Evolutionary conservation across 2,888 invertebrate species (phyloP), one percentile per base, ranked within the genome.

Genomic region (Drosophila affinis): DNA sequence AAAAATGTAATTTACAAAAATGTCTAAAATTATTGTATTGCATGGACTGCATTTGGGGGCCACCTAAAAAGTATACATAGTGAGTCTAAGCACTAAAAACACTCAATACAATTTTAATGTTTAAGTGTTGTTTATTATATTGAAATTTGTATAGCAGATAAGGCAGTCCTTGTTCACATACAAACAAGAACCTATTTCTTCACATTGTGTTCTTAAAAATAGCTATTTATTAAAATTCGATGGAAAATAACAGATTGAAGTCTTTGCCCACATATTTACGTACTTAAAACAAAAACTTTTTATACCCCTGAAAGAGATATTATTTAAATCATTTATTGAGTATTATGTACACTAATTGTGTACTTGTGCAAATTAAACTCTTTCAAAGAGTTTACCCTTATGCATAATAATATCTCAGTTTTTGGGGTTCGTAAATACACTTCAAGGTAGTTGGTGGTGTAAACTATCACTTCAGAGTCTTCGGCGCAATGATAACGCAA

Each of bases 371-470:
- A 7, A 27, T 27, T 9, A 27, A 27, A 39, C 39, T 39, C 39
- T 39, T 14, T 39, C 2, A 39, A 39, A 14, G 39, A 39, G 14
- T 39, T 14, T 5, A 39, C 6, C 2, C 39, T 14, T 14, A 6
- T 39, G n/a, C 7, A 39, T 39, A 29, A 10, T 60, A 5, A 3
- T 10, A 14, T 46, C 27, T 39, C 29, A 47, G 44, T 18, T 1
- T 27, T 67, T 46, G 17, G 48, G 12, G 3, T 21, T 48, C 4
- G 80, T 72, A 9, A 69, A 71, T 3, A 91, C 1, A 87, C 88
- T 48, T 90, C 86, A 10, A 91, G 61, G 62, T 90, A 91, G 52
- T 89, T 89, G 71, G 91, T 91, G 0, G 75, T 77, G 65, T 89
- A 91, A 18, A 81, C 88, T 24, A 91, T 76, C 5, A 72, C 67